These are phyloP conservation scores for Cavia porcellus DNA, from an alignment of 2,113 vertebrate species.

Conservation along the genomic window DNA sequence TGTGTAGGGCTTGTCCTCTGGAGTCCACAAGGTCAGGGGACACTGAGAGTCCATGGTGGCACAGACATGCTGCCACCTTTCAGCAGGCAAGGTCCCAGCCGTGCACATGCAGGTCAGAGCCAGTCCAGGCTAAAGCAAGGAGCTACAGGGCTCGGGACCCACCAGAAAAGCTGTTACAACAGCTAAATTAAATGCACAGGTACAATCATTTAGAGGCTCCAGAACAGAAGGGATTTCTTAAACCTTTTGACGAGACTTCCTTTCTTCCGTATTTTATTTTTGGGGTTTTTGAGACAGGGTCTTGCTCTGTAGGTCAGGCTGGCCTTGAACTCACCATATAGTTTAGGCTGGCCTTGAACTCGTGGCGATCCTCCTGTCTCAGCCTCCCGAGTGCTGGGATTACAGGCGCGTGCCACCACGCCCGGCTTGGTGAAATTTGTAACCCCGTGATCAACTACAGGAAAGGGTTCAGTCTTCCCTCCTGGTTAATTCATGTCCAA, in stretches of 20 bases:
- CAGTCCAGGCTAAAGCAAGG: neutral
- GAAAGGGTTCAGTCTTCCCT: constrained; percentile 13
- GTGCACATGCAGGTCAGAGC: neutral
- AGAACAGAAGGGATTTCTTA: neutral
- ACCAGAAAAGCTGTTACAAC: neutral
- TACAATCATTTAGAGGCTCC: neutral
- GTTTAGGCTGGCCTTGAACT: neutral
- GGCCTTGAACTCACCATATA: neutral
- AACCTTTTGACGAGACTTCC: no score
- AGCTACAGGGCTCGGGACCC: neutral
- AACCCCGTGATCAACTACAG: neutral
- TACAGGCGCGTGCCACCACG: neutral
- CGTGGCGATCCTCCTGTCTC: neutral
- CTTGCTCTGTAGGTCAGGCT: neutral
- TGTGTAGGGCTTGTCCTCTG: neutral
- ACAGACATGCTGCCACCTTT: neutral
- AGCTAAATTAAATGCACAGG: neutral
- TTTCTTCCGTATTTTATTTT: neutral
- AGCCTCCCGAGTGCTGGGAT: neutral
- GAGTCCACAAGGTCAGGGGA: neutral
- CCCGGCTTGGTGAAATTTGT: neutral
- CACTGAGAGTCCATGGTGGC: neutral
- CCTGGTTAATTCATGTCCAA: constrained; percentile 29
- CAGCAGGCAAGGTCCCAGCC: neutral
- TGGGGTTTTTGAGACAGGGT: neutral